Percentiles rank a stretch among this genome's conserved stretches.
Conservation (phyloP, 1,140 invertebrate genomes). For the Ctenoplectra terminalis region DNA sequence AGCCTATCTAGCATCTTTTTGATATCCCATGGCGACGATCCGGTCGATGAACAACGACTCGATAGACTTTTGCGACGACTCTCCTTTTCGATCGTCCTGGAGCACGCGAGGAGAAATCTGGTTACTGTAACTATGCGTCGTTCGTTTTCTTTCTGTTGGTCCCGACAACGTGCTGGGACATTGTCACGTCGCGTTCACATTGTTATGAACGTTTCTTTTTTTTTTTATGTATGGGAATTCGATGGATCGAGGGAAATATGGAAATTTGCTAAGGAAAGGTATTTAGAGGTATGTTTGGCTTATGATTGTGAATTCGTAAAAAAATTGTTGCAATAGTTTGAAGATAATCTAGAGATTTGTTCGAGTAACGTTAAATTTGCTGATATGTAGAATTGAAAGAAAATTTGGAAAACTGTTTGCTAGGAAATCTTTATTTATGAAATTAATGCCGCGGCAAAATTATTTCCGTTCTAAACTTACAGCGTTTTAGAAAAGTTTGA, state of each 20-base stretch:
- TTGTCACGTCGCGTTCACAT: conserved; percentile 34
- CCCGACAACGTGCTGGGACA: conserved; percentile 58
- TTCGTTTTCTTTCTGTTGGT: conserved; percentile 24
- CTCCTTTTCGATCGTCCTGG: not conserved
- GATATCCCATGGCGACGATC: conserved; percentile 57
- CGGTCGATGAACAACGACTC: conserved; percentile 31
- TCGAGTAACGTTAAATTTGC: too few species aligned
- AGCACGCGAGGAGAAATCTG: conserved; percentile 4
- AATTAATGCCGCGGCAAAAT: too few species aligned
- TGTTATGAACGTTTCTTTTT: not conserved
- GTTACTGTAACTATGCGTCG: conserved; percentile 59
- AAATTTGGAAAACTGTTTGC: too few species aligned
- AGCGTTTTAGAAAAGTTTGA: too few species aligned
- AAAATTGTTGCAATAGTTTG: too few species aligned
- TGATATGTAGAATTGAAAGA: too few species aligned
- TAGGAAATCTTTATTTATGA: too few species aligned
- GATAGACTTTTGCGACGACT: not conserved
- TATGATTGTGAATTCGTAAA: too few species aligned
- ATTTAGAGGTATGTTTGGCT: not conserved
- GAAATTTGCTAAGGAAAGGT: not conserved
- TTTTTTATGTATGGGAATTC: conserved; percentile 10
- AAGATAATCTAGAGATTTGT: too few species aligned
- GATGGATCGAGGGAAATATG: not conserved
- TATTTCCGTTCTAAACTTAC: too few species aligned
- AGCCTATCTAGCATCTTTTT: conserved; percentile 61